phyloP scores from a whole-genome alignment of 2,888 invertebrate species.

The Chrysolina americana region DNA sequence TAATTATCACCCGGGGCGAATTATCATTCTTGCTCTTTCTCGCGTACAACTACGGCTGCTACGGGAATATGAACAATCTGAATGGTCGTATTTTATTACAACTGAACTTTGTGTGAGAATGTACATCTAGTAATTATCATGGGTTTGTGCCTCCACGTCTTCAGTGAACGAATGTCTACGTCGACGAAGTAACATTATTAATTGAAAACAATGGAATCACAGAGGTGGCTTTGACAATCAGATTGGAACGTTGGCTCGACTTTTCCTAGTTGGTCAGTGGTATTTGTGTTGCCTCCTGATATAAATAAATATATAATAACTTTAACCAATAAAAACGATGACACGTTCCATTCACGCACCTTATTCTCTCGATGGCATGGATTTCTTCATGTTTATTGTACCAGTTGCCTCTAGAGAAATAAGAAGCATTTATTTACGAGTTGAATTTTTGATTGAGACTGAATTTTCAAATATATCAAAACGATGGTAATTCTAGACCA shows the following conservation, averaged over 20 bases:
- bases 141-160: constrained; percentile 6
- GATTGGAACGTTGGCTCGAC: neutral
- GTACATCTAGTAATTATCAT: constrained; percentile 14
- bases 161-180: neutral
- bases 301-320: no score
- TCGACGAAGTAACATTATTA: neutral
- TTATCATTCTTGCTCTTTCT: constrained; percentile 14
- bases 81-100: constrained; percentile 13
- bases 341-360: no score
- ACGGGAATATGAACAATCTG: constrained; percentile 15
- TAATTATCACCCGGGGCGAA: constrained; percentile 29
- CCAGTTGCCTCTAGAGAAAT: no score
- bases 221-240: neutral
- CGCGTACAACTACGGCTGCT: neutral
- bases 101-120: constrained; percentile 12
- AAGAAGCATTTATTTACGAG: no score
- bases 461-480: no score
- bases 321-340: no score
- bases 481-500: no score
- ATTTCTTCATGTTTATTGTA: no score
- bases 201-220: constrained; percentile 1
- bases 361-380: no score
- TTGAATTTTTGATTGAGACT: no score
- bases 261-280: neutral
- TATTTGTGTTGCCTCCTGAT: no score